Evolutionary conservation across 2,113 vertebrate species (phyloP).

Genomic region (Nettapus auritus): DNA sequence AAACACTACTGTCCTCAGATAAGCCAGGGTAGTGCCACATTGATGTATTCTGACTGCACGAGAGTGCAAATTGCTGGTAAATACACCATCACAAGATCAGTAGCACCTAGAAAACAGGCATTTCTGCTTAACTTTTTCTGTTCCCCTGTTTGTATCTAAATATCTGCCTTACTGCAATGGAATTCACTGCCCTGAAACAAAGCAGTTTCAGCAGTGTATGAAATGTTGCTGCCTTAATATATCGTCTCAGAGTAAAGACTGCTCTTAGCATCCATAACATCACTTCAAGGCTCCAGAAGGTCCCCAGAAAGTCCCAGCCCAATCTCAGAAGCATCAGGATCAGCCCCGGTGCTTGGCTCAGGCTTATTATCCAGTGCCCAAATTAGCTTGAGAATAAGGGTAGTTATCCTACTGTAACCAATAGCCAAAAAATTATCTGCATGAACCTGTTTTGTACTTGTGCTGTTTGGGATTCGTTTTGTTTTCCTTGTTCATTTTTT

Average conservation of each 20-base stretch:
- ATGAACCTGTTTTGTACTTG: not conserved
- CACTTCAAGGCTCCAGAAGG: not conserved
- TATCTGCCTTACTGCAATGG: not conserved
- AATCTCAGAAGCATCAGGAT: not conserved
- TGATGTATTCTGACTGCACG: not conserved
- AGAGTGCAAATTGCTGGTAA: not conserved
- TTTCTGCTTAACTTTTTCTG: not conserved
- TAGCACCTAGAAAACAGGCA: not conserved
- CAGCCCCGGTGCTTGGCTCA: not conserved
- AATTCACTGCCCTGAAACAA: not conserved
- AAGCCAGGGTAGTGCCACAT: not conserved
- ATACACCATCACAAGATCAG: not conserved
- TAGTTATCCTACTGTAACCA: not conserved
- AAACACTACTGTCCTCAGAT: not conserved
- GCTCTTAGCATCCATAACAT: not conserved
- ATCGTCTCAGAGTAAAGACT: not conserved
- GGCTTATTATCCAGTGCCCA: not conserved
- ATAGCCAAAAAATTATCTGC: not conserved
- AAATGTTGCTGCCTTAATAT: not conserved
- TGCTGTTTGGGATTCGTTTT: not conserved
- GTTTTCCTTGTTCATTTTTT: not conserved
- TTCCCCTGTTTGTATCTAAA: not conserved
- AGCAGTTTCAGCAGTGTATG: not conserved
- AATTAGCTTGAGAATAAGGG: not conserved
- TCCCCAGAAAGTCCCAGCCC: not conserved